Evolutionary conservation across 2,888 invertebrate species (phyloP), one percentile per base, ranked within the genome.

Genomic region (Drosophila parthenogenetica): DNA sequence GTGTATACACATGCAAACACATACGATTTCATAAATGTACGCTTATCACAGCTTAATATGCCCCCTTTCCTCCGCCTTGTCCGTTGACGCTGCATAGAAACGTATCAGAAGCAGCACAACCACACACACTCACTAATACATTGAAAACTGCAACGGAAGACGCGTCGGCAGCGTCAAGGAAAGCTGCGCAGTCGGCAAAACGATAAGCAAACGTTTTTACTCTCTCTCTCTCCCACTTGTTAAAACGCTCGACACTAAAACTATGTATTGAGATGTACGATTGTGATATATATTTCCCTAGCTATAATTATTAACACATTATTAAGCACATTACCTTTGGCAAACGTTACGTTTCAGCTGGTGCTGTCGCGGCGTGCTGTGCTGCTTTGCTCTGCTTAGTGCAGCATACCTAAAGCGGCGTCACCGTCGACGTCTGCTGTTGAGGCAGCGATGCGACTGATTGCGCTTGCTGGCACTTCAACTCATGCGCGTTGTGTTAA

Each of bases 301-400:
- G 46, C 5, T 25, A 54, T 62, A 54, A 50, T 62, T 70, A 69
- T 54, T 50, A 63, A 58, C 58, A 66, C 58, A 69, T 57, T 50
- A 73, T 37, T 8, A 46, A 45, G 40, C 19, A 54, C 53, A 64
- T 70, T 63, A 85, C 85, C 85, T 85, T 85, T 85, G 85, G 85
- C 80, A 84, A 87, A 81, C 63, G 87, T 87, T 84, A 73, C 83
- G 74, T 70, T 77, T 72, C 68, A 53, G 58, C 49, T 71, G 62
- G 48, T 61, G 66, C 63, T 69, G 67, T 65, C 51, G 75, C 72
- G 69, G 63, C 62, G 63, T 66, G 65, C 58, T 66, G 70, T 62
- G 60, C 51, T 69, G 62, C 55, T 55, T 29, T 64, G 64, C 61
- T 66, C 58, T 58, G 59, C 66, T 64, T 70, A 70, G 70, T 68